A percentile compares a stretch with the other conserved stretches of the same genome.
phyloP scores from a whole-genome alignment of 2,888 invertebrate species.

The Cantharis rustica region DNA sequence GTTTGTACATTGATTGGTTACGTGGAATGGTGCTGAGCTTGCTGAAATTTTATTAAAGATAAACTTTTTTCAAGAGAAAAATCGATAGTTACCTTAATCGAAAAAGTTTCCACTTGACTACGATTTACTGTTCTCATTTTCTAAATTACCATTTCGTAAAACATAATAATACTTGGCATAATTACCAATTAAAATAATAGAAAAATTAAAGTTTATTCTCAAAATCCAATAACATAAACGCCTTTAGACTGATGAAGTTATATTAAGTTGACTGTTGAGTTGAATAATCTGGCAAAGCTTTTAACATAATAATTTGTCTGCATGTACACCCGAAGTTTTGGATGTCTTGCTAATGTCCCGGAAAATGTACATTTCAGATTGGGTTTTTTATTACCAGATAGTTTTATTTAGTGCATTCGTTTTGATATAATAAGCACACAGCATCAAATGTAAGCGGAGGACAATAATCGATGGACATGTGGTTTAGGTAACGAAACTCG shows the following conservation, averaged over 20 bases:
- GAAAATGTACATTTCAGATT: not conserved
- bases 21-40: too few species aligned
- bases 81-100: not conserved
- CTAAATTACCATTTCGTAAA: not conserved
- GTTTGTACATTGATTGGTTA: not conserved
- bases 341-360: not conserved
- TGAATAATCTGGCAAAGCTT: not conserved
- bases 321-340: not conserved
- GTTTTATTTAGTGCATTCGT: not conserved
- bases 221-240: not conserved
- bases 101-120: not conserved
- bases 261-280: not conserved
- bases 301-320: not conserved
- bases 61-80: not conserved
- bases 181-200: not conserved
- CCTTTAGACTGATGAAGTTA: not conserved
- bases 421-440: not conserved
- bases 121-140: not conserved
- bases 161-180: not conserved
- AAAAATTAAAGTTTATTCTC: not conserved
- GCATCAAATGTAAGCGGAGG: not conserved
- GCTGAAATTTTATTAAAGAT: not conserved
- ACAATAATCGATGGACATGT: too few species aligned
- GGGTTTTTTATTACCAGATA: not conserved
- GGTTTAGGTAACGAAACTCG: too few species aligned